Conservation (phyloP, 2,113 vertebrate genomes). For the Pagrus major region DNA sequence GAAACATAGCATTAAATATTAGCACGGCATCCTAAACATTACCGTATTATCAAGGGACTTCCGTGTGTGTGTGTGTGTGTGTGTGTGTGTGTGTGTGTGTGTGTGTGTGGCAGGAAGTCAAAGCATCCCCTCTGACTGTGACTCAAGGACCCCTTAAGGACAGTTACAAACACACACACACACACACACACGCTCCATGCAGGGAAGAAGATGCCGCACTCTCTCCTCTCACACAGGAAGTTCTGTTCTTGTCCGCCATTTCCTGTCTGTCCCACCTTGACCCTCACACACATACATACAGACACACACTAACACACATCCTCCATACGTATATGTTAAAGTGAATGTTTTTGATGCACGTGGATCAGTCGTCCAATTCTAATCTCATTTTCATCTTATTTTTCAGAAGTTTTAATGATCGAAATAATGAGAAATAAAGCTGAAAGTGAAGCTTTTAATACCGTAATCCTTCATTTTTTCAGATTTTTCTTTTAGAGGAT, state of each 20-base stretch:
- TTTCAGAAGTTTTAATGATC: not conserved
- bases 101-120: conserved; percentile 44
- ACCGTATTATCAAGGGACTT: conserved; percentile 50
- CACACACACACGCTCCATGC: not conserved
- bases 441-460: not conserved
- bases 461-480: not conserved
- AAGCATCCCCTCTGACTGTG: conserved; percentile 25
- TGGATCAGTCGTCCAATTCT: not conserved
- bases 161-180: conserved; percentile 13
- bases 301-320: not conserved
- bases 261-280: conserved; percentile 67
- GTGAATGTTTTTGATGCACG: not conserved
- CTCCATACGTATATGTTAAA: not conserved
- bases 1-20: conserved; percentile 27
- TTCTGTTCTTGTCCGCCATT: conserved; percentile 48
- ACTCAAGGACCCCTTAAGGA: conserved; percentile 31
- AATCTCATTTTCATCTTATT: not conserved
- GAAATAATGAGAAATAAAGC: not conserved
- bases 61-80: conserved; percentile 6
- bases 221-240: conserved; percentile 62
- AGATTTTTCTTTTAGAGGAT: not conserved
- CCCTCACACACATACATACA: not conserved
- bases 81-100: conserved; percentile 18
- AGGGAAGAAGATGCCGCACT: conserved; percentile 56
- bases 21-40: conserved; percentile 9